These are phyloP conservation scores for Phoxinus phoxinus DNA, from an alignment of 2,113 vertebrate genomes.

Conservation along the genomic window DNA sequence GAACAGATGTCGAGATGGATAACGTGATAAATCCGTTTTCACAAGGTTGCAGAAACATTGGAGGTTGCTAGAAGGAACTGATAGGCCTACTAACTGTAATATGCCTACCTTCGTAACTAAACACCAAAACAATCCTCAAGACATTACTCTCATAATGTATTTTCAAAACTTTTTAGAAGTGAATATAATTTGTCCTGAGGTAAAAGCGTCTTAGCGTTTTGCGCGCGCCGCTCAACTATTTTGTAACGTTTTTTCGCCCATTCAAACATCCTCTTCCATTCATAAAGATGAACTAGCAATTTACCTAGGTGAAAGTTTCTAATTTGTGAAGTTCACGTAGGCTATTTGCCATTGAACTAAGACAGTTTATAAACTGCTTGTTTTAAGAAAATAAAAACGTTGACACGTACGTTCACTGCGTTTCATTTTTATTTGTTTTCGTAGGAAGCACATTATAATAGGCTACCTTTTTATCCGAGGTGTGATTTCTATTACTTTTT, in stretches of 20 bases:
- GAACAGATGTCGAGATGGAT: neutral
- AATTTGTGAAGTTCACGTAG: neutral
- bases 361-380: neutral
- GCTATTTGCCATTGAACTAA: neutral
- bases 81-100: neutral
- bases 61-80: neutral
- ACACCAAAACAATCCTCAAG: neutral
- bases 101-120: neutral
- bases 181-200: neutral
- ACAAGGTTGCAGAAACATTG: neutral
- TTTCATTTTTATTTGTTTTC: neutral
- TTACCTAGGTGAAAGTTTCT: neutral
- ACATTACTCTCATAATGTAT: neutral
- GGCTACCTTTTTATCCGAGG: neutral
- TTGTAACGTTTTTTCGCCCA: neutral
- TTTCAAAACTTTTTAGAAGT: neutral
- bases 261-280: neutral
- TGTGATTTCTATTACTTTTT: neutral
- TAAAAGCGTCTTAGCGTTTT: neutral
- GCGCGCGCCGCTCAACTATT: neutral
- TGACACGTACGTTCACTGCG: too few species aligned
- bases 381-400: neutral
- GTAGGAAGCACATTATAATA: neutral
- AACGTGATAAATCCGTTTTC: neutral
- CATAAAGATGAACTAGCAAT: neutral